A percentile compares a stretch with the other conserved stretches of the same genome.
Evolutionary conservation across 2,113 vertebrate species (phyloP).

Genomic region (Rhabdornis inornatus): DNA sequence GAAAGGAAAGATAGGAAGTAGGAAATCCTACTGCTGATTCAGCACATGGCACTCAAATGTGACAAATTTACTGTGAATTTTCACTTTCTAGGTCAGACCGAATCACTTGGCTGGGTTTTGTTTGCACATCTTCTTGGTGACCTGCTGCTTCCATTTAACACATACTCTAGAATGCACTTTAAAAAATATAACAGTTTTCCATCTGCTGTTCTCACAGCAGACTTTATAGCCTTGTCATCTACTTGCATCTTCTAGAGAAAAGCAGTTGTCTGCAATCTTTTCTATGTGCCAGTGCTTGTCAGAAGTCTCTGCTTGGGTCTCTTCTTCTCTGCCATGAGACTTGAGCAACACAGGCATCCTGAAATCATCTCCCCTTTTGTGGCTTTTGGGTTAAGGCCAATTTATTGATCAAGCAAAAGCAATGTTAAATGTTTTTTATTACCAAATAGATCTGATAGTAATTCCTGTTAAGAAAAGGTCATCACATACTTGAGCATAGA

Average conservation of each 20-base stretch:
- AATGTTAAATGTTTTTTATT: background rate
- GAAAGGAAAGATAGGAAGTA: background rate
- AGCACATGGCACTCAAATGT: background rate
- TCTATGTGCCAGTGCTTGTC: background rate
- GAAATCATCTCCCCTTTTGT: background rate
- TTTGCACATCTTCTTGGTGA: conserved; percentile 5
- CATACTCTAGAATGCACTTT: background rate
- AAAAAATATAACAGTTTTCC: background rate
- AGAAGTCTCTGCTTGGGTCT: background rate
- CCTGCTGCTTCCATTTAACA: conserved; percentile 33
- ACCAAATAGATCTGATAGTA: background rate
- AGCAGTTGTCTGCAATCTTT: background rate
- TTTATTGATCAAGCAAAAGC: background rate
- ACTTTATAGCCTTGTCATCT: background rate
- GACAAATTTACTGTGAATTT: background rate
- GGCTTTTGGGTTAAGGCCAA: background rate
- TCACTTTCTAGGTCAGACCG: conserved; percentile 3
- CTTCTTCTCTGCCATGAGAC: background rate
- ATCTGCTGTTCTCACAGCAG: conserved; percentile 17
- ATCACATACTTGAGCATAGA: background rate
- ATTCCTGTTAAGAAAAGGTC: background rate
- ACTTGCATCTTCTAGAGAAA: background rate
- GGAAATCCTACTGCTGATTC: background rate
- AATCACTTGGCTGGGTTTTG: conserved; percentile 18
- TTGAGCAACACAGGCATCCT: background rate